Percentiles rank a stretch among this genome's conserved stretches.
phyloP scores from a whole-genome alignment of 2,888 invertebrate species.

The Drosophila anomelani region DNA sequence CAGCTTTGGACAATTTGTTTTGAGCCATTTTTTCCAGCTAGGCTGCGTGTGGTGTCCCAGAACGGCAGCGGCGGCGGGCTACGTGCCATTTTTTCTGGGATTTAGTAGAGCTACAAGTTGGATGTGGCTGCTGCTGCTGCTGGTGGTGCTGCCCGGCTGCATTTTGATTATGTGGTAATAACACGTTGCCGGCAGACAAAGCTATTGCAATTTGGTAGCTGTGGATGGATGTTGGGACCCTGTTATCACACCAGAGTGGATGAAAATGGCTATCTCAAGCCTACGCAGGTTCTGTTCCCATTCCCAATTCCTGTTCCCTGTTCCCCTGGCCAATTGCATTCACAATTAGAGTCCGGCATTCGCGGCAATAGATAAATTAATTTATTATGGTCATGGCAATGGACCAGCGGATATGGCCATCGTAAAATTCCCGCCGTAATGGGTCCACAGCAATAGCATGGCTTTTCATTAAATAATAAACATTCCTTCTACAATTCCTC shows the following conservation, averaged over 20 bases:
- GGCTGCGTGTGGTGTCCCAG: slow-evolving; percentile 37
- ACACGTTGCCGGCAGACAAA: slow-evolving; percentile 78
- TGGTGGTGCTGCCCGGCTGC: slow-evolving; percentile 52
- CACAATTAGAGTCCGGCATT: slow-evolving; percentile 67
- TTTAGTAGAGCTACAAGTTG: slow-evolving; percentile 13
- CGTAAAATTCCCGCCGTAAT: slow-evolving; percentile 57
- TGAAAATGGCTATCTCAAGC: slow-evolving; percentile 39
- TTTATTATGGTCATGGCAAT: slow-evolving; percentile 72
- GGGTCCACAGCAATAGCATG: slow-evolving; percentile 28
- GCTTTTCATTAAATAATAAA: slow-evolving; percentile 43
- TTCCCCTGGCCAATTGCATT: slow-evolving; percentile 59
- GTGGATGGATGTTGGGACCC: slow-evolving; percentile 51
- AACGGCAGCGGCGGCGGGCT: slow-evolving; percentile 46
- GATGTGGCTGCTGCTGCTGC: slow-evolving; percentile 35
- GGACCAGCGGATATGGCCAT: slow-evolving; percentile 72
- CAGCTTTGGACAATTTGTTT: slow-evolving; percentile 81
- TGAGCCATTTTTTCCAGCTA: slow-evolving; percentile 67
- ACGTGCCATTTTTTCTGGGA: slow-evolving; percentile 59
- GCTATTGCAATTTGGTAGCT: slow-evolving; percentile 56
- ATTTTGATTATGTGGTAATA: slow-evolving; percentile 82
- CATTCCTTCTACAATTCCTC: slow-evolving; percentile 72
- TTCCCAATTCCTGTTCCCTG: neutral
- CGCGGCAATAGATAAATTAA: slow-evolving; percentile 72
- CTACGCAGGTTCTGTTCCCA: slow-evolving; percentile 55
- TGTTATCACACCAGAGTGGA: slow-evolving; percentile 64